Evolutionary conservation across 2,888 invertebrate species (phyloP), one percentile per base, ranked within the genome.

Genomic region (Colostygia pectinataria): DNA sequence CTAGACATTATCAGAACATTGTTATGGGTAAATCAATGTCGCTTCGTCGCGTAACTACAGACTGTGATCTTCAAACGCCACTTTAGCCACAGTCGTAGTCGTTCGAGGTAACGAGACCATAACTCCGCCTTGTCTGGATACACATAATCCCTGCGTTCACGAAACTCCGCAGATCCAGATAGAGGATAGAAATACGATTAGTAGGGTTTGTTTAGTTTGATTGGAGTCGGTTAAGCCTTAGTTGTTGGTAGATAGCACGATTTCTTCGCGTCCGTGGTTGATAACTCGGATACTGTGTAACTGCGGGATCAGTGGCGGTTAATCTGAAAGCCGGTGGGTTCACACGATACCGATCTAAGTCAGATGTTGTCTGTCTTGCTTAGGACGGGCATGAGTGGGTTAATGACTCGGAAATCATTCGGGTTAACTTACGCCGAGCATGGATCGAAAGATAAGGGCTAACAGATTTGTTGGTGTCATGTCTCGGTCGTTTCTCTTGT

Each of bases 351-450:
- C 79, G 80, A 86, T 89, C 87, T 80, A 77, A 86, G 84, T 87
- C 82, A 80, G 84, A 83, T 85, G 89, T 85, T 88, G 89, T 89
- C 87, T 88, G 80, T 89, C 89, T 89, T 83, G 83, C 89, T 90
- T 88, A 89, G 84, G 77, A 74, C 74, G 80, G 77, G 72, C 71
- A 72, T 79, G 80, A 83, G 80, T 77, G 74, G 78, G 83, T 89
- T 88, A 89, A 89, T 90, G 89, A 85, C 83, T 84, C 77, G 89
- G 88, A 89, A 89, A 87, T 89, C 83, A 89, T 88, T 88, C 77
- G 88, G 88, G 83, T 84, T 85, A 83, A 84, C 80, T 83, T 82
- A 74, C 80, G 72, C 71, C 71, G 77, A 77, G 76, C 77, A 73
- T 74, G 85, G 86, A 89, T 88, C 83, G 83, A 71, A 80, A 86